A percentile compares a stretch with the other conserved stretches of the same genome.
Conservation (phyloP, 2,113 vertebrate genomes). For the Gymnarchus niloticus region DNA sequence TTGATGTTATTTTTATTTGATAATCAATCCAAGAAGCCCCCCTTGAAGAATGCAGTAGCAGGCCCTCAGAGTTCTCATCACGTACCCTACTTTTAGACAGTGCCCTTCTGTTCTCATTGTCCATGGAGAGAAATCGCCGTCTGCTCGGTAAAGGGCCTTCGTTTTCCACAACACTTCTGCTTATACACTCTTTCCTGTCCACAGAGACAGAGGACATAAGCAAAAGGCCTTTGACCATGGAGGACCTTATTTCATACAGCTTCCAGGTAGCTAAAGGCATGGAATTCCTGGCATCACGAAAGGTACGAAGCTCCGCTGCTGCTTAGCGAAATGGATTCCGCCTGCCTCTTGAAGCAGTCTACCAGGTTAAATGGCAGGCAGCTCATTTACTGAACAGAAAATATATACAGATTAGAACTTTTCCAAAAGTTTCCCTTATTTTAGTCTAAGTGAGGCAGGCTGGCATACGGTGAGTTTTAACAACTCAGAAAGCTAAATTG, state of each 20-base stretch:
- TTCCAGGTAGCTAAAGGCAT: constrained; percentile 94
- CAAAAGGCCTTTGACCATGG: constrained; percentile 79
- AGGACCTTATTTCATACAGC: constrained; percentile 91
- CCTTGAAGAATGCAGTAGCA: neutral
- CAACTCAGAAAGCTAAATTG: neutral
- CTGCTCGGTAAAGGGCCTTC: neutral
- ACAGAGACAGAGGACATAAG: constrained; percentile 83
- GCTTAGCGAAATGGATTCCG: neutral
- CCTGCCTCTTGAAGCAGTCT: neutral
- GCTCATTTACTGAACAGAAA: neutral
- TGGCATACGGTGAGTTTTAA: no score
- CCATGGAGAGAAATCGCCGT: neutral
- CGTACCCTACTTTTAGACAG: neutral
- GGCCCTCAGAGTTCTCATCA: neutral
- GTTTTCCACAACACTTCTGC: neutral
- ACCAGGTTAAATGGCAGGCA: neutral
- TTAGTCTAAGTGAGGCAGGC: neutral
- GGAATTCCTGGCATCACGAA: constrained; percentile 90
- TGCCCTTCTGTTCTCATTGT: neutral
- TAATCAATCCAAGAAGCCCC: neutral
- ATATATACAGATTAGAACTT: neutral
- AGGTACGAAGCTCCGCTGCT: constrained; percentile 56
- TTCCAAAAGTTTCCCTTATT: no score
- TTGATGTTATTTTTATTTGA: neutral
- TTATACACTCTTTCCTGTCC: constrained; percentile 30